Percentiles rank a stretch among this genome's conserved stretches.
Conservation (phyloP, 2,113 vertebrate genomes). For the Psilopogon haemacephalus region DNA sequence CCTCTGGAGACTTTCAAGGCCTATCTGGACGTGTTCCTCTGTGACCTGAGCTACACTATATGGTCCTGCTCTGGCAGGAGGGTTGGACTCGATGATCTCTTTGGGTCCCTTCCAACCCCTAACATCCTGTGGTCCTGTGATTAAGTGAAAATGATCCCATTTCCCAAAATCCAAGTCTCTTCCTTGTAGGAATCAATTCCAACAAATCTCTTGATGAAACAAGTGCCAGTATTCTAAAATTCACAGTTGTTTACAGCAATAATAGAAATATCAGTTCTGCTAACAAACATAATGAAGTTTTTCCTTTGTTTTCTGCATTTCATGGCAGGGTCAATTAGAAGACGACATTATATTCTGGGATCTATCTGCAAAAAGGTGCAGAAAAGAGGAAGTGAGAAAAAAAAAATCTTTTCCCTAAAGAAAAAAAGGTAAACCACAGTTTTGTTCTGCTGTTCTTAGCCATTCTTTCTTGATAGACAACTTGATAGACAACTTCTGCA, state of each 20-base stretch:
- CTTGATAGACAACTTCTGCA: background rate
- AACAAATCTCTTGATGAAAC: background rate
- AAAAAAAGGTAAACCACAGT: background rate
- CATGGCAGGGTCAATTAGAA: background rate
- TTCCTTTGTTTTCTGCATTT: background rate
- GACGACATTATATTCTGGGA: background rate
- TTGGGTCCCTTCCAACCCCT: too few species aligned
- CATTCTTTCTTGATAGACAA: background rate
- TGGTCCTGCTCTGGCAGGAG: too few species aligned
- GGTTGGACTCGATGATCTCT: too few species aligned
- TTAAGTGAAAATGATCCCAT: background rate
- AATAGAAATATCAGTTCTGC: background rate
- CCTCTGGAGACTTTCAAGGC: too few species aligned
- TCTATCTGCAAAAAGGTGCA: background rate
- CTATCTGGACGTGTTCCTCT: too few species aligned
- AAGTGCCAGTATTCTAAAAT: background rate
- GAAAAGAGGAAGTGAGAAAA: background rate
- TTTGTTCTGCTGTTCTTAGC: background rate
- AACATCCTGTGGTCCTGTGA: too few species aligned
- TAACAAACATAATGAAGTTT: background rate
- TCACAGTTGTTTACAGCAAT: background rate
- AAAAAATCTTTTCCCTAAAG: background rate
- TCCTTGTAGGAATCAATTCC: background rate
- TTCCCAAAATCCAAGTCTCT: background rate
- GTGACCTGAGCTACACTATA: too few species aligned